phyloP scores from a whole-genome alignment of 2,113 vertebrate genomes.

The Hippocampus comes region DNA sequence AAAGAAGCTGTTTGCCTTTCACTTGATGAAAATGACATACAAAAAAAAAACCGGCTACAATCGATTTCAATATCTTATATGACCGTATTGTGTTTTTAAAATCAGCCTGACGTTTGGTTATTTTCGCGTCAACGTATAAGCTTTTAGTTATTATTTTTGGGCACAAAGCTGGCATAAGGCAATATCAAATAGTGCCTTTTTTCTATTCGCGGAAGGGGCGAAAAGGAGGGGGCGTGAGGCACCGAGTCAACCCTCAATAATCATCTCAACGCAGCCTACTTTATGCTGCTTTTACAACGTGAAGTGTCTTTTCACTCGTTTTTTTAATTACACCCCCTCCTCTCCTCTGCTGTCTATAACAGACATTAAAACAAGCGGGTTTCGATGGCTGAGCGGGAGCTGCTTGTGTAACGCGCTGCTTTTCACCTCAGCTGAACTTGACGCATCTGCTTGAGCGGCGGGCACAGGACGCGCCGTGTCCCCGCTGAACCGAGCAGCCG shows the following conservation, averaged over 20 bases:
- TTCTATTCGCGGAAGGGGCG: conserved; percentile 35
- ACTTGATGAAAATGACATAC: not conserved
- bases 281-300: conserved; percentile 35
- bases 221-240: conserved; percentile 3
- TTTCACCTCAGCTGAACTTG: conserved; percentile 77
- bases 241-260: conserved; percentile 37
- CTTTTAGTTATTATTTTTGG: not conserved
- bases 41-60: not conserved
- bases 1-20: not conserved
- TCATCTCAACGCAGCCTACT: conserved; percentile 20
- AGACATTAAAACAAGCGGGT: conserved; percentile 31
- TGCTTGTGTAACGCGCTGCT: conserved; percentile 64
- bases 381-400: conserved; percentile 4
- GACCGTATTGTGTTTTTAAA: not conserved
- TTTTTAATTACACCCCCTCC: not conserved
- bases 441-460: conserved; percentile 62
- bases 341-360: conserved; percentile 2
- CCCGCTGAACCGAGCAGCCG: conserved; percentile 53
- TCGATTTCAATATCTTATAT: not conserved
- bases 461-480: conserved; percentile 36
- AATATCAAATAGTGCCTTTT: conserved; percentile 41
- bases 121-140: not conserved
- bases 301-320: conserved; percentile 15
- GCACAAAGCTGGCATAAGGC: conserved; percentile 16
- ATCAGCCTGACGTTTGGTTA: not conserved